Evolutionary conservation across 2,888 invertebrate genomes (phyloP).

Genomic region (Exocentrus adspersus): DNA sequence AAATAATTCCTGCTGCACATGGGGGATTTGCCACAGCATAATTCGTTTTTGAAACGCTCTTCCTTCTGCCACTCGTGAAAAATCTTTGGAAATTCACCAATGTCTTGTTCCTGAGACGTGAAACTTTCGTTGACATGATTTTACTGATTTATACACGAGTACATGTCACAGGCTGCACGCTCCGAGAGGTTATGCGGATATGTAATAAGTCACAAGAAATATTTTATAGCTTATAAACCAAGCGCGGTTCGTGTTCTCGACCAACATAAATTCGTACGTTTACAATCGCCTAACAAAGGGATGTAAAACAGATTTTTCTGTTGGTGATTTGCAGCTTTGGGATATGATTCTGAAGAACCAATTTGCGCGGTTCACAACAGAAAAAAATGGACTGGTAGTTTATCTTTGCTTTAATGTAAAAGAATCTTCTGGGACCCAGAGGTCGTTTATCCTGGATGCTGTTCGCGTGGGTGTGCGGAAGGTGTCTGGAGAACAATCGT

Average conservation of each 20-base stretch:
- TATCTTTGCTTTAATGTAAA: too few species aligned
- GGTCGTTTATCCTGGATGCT: too few species aligned
- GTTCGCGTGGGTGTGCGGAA: conserved; percentile 25
- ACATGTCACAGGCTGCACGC: conserved; percentile 27
- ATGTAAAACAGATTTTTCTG: neutral
- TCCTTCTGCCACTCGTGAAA: too few species aligned
- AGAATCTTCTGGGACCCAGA: too few species aligned
- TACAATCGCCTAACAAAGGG: neutral
- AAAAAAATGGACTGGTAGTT: too few species aligned
- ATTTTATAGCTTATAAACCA: conserved; percentile 8
- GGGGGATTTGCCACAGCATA: too few species aligned
- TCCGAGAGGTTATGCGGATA: conserved; percentile 27
- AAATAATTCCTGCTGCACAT: too few species aligned
- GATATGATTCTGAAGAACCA: too few species aligned
- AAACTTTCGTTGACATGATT: conserved; percentile 34
- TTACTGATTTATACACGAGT: conserved; percentile 33
- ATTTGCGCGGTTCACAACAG: too few species aligned
- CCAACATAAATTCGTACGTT: neutral
- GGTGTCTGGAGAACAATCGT: conserved; percentile 27
- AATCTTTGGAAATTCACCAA: conserved; percentile 31
- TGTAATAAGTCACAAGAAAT: conserved; percentile 26
- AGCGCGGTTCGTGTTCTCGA: conserved; percentile 6
- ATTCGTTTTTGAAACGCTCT: too few species aligned
- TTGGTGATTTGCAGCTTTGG: too few species aligned
- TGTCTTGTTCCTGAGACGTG: conserved; percentile 19